Conservation (phyloP, 1,140 invertebrate genomes). For the Bombus picipes region DNA sequence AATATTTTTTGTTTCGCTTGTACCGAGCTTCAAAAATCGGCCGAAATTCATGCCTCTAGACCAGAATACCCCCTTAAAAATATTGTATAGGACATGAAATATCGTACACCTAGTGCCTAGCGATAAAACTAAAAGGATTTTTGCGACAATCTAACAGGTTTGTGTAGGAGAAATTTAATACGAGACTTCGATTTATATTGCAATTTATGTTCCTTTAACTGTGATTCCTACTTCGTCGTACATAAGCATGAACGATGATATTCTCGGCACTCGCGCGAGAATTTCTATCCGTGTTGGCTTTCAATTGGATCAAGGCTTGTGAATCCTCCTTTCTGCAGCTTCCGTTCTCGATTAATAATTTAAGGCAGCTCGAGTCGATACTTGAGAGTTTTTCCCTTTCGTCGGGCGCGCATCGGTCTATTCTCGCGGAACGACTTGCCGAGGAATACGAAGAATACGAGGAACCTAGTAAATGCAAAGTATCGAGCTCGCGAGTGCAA, state of each 20-base stretch:
- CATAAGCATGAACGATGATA: not conserved
- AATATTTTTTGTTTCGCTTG: too few species aligned
- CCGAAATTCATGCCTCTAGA: too few species aligned
- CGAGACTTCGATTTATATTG: not conserved
- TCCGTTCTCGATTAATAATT: constrained; percentile 32
- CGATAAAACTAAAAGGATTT: not conserved
- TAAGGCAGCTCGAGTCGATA: constrained; percentile 1
- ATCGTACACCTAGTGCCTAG: too few species aligned
- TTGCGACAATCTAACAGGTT: not conserved
- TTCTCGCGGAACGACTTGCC: not conserved
- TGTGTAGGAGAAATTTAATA: not conserved
- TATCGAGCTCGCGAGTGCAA: not conserved
- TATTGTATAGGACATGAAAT: too few species aligned
- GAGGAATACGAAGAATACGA: too few species aligned
- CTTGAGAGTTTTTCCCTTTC: not conserved
- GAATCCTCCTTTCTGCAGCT: not conserved
- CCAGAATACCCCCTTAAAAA: too few species aligned
- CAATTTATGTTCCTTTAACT: not conserved
- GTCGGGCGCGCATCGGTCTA: not conserved
- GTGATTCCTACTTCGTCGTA: too few species aligned
- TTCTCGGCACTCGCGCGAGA: not conserved
- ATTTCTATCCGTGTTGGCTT: not conserved
- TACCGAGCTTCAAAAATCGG: too few species aligned
- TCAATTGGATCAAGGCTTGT: constrained; percentile 19
- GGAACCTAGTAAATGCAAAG: not conserved